Base-by-base conservation (phyloP, 2,888 invertebrate species). In the Andrena chrysosceles region DNA sequence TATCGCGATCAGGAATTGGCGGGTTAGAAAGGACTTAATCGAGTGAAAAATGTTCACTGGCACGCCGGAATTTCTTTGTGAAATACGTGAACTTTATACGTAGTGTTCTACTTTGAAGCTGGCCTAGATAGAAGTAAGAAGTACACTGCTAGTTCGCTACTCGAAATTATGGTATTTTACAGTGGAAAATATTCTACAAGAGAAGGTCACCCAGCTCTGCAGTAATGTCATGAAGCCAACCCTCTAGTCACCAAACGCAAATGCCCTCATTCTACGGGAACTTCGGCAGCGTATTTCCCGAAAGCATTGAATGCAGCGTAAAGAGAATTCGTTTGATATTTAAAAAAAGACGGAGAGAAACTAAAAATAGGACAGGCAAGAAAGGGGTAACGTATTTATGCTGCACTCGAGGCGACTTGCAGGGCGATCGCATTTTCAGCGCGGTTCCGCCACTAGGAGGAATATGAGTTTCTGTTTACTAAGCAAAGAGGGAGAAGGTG, bases 21-120 rank as follows among this genome's bases (percentile, higher is more conserved):
- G 52, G 33, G 35, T 56, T 56, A 48, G n/a, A 49, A 64, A n/a
- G 33, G 48, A 54, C 10, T 59, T 59, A 79, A 84, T 78, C 67
- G 67, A 67, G 77, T 10, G 74, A 67, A 48, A 67, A 75, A 78
- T 67, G 31, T 33, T 31, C 20, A 8, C n/a, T 62, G 66, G 33
- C 48, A 54, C 48, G 6, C 29, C 33, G 31, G 20, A 62, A 29
- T 35, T 60, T 20, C 63, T 73, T 72, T 33, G 64, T 64, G n/a
- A 42, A 20, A 48, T 56, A 71, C 16, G 26, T 49, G 35, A 60
- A 75, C 49, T 59, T 75, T 29, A 26, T 16, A 7, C 42, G 56
- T 23, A 13, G 33, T 2, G 31, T 64, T 77, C 72, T 59, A 56
- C 48, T 49, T 23, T 8, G 16, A 56, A 54, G 72, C 5, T 72